These are phyloP conservation scores for Hemaris fuciformis DNA, from an alignment of 2,888 invertebrate species.

Conservation along the genomic window DNA sequence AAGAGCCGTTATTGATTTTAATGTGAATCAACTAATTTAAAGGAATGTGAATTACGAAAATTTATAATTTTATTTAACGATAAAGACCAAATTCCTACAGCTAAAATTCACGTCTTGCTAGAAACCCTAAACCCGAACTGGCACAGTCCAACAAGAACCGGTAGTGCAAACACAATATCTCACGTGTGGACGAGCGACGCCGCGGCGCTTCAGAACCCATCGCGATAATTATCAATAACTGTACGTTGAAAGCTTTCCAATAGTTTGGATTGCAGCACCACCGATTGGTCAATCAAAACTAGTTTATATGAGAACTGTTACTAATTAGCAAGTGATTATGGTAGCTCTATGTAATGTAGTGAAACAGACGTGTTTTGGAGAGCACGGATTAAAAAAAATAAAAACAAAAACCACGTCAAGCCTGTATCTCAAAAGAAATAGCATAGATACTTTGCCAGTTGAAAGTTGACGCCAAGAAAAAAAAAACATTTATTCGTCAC, in stretches of 20 bases:
- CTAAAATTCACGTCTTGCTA: neutral
- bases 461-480: no score
- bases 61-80: no score
- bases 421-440: no score
- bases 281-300: conserved; percentile 57
- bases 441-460: no score
- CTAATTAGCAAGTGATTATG: conserved; percentile 38
- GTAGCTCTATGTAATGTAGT: neutral
- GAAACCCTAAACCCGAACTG: neutral
- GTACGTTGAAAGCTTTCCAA: conserved; percentile 41
- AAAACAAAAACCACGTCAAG: no score
- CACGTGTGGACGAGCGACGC: conserved; percentile 14
- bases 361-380: neutral
- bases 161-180: neutral
- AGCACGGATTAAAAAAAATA: no score
- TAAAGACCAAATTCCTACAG: neutral
- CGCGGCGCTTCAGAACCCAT: conserved; percentile 12
- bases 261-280: conserved; percentile 42
- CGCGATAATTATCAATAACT: conserved; percentile 22
- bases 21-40: no score
- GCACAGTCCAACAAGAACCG: neutral
- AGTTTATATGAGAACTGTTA: conserved; percentile 36
- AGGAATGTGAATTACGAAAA: no score
- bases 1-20: no score
- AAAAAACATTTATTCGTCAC: no score